Evolutionary conservation across 2,113 vertebrate species (phyloP), one percentile per base, ranked within the genome.

Genomic region (Ceratotherium simum): DNA sequence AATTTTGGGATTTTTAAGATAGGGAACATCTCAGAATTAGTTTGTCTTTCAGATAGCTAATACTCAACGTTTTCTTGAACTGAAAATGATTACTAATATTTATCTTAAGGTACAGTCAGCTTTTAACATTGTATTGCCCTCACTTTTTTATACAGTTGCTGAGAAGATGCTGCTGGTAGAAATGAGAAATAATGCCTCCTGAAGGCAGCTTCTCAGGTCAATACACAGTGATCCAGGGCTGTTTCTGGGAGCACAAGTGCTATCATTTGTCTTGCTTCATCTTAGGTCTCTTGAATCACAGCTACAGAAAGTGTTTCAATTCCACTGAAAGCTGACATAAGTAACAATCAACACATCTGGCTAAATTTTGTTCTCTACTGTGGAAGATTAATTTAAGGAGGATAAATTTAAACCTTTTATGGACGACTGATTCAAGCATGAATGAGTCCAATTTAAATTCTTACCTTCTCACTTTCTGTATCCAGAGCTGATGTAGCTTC

Each of bases 401-500:
- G 3, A 23, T 13, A 58, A 0, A 69, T 56, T 39, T 65, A 94
- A 76, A 54, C 31, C 8, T 8, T 62, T 67, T 6, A 79, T 69
- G 16, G 39, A 48, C 6, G 91, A 76, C 29, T 8, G 56, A 91
- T 60, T 70, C 8, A 5, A 69, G 11, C 75, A 10, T 84, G n/a
- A 70, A 72, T 33, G 27, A 84, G 18, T 20, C 31, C 33, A 39
- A 67, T 62, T 78, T 36, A 65, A 94, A 72, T 21, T 25, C 81
- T 75, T 98, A 99, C 99, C 99, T 99, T 99, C 98, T 99, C 99
- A 64, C 99, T 99, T 98, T 99, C 99, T 2, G 99, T 99, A 98
- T 99, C 99, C 73, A 99, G 99, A 31, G 99, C 99, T 20, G 99
- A 99, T 0, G 99, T 99, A 64, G 99, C 99, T 98, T 99, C 99